phyloP scores from a whole-genome alignment of 1,140 invertebrate genomes.

The Ostrea edulis region DNA sequence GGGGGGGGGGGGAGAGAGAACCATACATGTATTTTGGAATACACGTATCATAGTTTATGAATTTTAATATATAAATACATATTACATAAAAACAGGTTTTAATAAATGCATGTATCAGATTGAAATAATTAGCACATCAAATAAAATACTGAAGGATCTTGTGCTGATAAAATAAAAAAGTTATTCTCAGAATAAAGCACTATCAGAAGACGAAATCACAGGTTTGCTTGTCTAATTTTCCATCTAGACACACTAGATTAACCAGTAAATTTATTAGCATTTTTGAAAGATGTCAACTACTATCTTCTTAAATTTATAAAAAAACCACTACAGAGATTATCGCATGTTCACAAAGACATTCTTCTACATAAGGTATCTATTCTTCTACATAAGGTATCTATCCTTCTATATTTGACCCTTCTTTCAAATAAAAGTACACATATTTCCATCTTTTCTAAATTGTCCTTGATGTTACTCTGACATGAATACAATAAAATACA shows the following conservation, averaged over 20 bases:
- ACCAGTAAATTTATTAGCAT: neutral
- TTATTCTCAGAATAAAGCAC: slow-evolving; percentile 25
- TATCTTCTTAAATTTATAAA: neutral
- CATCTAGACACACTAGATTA: neutral
- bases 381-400: neutral
- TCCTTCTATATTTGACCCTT: neutral
- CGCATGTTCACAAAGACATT: neutral
- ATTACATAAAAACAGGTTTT: neutral
- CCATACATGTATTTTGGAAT: neutral
- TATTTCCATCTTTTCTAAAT: neutral
- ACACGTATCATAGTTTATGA: neutral
- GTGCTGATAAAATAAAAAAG: neutral
- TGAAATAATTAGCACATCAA: neutral
- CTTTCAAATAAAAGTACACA: neutral
- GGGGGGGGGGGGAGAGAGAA: too few species aligned
- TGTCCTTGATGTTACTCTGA: neutral
- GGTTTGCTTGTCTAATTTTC: neutral
- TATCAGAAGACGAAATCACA: neutral
- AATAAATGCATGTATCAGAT: neutral
- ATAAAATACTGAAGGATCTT: neutral
- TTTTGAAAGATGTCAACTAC: neutral
- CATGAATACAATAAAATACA: neutral
- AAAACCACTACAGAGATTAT: neutral
- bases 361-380: neutral
- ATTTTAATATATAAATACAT: neutral